phyloP scores from a whole-genome alignment of 1,140 invertebrate genomes.

The Pteromalus puparum region DNA sequence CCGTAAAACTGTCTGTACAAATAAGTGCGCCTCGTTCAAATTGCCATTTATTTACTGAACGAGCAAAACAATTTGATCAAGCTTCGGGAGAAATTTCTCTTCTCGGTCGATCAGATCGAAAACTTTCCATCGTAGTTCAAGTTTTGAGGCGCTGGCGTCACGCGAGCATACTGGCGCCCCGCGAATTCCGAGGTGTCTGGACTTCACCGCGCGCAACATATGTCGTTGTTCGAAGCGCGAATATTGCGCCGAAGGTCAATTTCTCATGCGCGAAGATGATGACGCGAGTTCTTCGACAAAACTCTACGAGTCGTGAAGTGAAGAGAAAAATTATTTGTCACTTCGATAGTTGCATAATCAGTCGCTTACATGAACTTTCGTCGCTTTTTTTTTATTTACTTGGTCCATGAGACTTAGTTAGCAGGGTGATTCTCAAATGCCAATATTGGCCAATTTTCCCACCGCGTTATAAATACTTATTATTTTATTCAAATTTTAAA shows the following conservation, averaged over 20 bases:
- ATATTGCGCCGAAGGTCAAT: conserved; percentile 43
- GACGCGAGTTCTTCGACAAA: neutral
- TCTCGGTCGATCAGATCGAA: conserved; percentile 41
- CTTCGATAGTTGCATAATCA: conserved; percentile 9
- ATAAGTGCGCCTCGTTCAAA: neutral
- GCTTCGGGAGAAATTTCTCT: conserved; percentile 40
- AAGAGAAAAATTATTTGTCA: neutral
- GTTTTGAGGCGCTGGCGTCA: conserved; percentile 8
- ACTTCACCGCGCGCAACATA: neutral
- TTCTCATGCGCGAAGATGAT: neutral
- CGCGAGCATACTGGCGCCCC: neutral
- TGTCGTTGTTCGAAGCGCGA: neutral
- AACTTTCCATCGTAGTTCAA: conserved; percentile 40
- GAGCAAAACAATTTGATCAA: conserved; percentile 39
- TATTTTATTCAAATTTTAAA: too few species aligned
- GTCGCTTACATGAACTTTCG: neutral
- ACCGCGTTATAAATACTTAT: too few species aligned
- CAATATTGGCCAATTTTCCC: too few species aligned
- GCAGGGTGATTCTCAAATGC: too few species aligned
- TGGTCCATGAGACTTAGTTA: neutral
- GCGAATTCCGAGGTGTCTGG: conserved; percentile 8
- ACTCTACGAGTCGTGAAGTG: neutral
- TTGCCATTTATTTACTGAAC: neutral
- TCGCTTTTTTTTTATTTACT: neutral
- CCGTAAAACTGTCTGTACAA: neutral